These are phyloP conservation scores for Fulica atra DNA, from an alignment of 2,113 vertebrate species.

Conservation along the genomic window DNA sequence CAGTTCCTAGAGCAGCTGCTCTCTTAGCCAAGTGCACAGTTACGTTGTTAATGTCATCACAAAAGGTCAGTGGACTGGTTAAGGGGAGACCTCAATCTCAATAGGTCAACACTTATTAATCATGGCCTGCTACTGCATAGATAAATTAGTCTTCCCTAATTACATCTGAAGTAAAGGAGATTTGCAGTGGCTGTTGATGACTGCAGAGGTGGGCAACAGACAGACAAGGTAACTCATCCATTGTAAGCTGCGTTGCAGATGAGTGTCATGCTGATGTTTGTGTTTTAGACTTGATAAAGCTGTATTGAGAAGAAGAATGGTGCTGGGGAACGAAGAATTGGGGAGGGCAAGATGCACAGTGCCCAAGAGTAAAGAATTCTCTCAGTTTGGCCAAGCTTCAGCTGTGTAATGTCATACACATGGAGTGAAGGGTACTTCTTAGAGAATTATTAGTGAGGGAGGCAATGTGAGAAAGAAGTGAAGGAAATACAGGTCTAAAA, in stretches of 20 bases:
- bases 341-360: not conserved
- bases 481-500: not conserved
- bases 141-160: not conserved
- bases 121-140: not conserved
- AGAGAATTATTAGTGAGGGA: not conserved
- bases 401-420: not conserved
- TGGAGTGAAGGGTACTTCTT: not conserved
- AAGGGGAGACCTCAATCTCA: not conserved
- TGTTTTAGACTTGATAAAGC: not conserved
- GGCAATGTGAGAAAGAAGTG: not conserved
- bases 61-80: not conserved
- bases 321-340: not conserved
- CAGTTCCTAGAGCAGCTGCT: not conserved
- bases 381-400: not conserved
- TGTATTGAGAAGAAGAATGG: not conserved
- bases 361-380: not conserved
- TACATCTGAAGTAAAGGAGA: not conserved
- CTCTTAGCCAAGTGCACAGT: not conserved
- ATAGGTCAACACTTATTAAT: not conserved
- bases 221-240: not conserved
- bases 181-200: not conserved
- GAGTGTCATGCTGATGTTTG: accelerated
- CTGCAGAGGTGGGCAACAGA: not conserved
- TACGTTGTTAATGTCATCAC: not conserved
- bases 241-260: accelerated